Evolutionary conservation across 2,113 vertebrate species (phyloP).

Genomic region (Petrocephalus zakoni): DNA sequence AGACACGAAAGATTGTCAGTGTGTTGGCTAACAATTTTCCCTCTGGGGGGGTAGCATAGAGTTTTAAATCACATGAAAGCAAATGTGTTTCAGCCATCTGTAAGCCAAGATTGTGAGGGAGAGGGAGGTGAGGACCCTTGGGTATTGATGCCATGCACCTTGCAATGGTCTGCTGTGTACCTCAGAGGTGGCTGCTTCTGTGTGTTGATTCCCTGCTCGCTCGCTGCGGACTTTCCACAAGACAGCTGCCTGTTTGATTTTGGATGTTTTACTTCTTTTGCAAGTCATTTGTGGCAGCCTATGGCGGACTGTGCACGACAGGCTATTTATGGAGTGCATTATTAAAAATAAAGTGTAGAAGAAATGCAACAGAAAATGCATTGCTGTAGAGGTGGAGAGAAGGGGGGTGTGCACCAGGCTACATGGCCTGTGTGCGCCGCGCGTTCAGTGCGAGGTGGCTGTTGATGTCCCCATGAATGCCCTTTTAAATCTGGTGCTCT

Average conservation of each 20-base stretch:
- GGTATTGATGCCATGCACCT: neutral
- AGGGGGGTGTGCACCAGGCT: neutral
- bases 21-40: neutral
- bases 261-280: constrained; percentile 42
- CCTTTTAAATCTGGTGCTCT: neutral
- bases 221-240: neutral
- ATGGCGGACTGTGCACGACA: constrained; percentile 14
- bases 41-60: neutral
- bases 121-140: neutral
- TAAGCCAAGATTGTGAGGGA: neutral
- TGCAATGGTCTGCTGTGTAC: neutral
- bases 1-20: neutral
- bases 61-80: neutral
- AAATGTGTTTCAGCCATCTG: neutral
- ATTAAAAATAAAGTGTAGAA: constrained; percentile 2
- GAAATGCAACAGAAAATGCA: neutral
- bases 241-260: constrained; percentile 42
- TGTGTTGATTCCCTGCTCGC: neutral
- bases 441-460: neutral
- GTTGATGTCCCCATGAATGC: neutral
- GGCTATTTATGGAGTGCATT: constrained; percentile 38
- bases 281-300: constrained; percentile 29
- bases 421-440: neutral
- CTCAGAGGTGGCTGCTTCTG: neutral
- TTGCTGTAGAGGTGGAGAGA: neutral